Evolutionary conservation across 2,113 vertebrate species (phyloP).

Genomic region (Aldabrachelys gigantea): DNA sequence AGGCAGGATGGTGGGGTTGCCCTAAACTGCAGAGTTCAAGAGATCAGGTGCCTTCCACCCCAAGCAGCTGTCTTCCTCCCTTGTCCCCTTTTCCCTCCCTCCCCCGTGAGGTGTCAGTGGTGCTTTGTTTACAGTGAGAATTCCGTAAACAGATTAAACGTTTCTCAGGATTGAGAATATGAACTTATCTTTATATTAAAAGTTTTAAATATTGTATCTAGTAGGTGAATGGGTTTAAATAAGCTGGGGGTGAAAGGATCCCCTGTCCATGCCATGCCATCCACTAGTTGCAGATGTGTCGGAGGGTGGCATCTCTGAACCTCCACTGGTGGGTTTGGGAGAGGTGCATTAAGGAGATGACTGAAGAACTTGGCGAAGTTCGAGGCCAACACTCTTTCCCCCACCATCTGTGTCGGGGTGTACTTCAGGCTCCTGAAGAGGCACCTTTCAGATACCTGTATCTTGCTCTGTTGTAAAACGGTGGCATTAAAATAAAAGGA

Average conservation of each 20-base stretch:
- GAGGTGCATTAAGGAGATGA: neutral
- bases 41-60: too few relatives aligned
- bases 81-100: neutral
- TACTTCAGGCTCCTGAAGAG: neutral
- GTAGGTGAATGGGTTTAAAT: neutral
- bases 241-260: neutral
- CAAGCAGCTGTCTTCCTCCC: neutral
- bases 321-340: neutral
- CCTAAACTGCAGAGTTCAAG: neutral
- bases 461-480: neutral
- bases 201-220: slow-evolving; percentile 39
- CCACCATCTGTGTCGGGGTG: neutral
- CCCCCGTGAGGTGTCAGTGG: slow-evolving; percentile 56
- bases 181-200: slow-evolving; percentile 71
- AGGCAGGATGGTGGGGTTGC: neutral
- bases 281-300: neutral
- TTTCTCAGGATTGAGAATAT: slow-evolving; percentile 77
- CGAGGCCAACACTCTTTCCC: neutral
- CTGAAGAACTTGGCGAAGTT: neutral
- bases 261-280: fast-evolving
- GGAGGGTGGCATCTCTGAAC: neutral
- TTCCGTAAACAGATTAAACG: slow-evolving; percentile 67
- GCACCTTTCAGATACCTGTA: neutral
- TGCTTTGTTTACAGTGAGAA: slow-evolving; percentile 75
- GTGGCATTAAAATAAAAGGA: neutral